Conservation (phyloP, 1,140 invertebrate species). For the Caenorhabditis brenneri region DNA sequence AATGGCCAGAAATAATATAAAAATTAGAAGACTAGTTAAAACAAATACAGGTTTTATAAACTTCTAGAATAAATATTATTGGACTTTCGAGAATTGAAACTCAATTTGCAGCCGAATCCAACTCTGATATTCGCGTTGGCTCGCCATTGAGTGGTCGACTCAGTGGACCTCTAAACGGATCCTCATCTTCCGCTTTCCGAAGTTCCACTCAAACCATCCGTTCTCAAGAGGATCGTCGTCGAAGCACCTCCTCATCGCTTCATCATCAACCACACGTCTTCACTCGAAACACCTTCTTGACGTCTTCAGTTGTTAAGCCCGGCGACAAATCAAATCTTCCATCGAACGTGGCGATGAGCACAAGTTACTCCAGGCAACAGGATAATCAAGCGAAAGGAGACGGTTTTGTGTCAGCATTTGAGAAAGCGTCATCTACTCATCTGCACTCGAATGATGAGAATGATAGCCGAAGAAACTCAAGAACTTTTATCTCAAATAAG, state of each 20-base stretch:
- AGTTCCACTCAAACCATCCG: conserved; percentile 5
- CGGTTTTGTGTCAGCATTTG: not conserved
- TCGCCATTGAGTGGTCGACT: not conserved
- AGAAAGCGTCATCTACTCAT: not conserved
- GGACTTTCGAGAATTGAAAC: too few species aligned
- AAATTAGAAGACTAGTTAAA: too few species aligned
- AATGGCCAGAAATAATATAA: too few species aligned
- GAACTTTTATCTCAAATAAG: too few species aligned
- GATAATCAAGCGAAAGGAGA: not conserved
- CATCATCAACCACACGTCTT: conserved; percentile 11
- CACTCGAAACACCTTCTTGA: not conserved
- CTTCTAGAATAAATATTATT: too few species aligned
- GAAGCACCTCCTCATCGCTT: not conserved
- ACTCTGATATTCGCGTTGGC: not conserved
- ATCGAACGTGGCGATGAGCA: not conserved
- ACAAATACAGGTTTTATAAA: too few species aligned
- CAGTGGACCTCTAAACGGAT: not conserved
- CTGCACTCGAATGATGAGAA: too few species aligned
- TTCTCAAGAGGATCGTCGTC: not conserved
- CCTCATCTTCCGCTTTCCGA: not conserved
- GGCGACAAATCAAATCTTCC: not conserved
- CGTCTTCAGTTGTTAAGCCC: not conserved
- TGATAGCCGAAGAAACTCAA: not conserved
- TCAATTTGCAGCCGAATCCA: not conserved
- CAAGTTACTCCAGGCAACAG: not conserved